Evolutionary conservation across 2,888 invertebrate species (phyloP).

Genomic region (Phortica okadai): DNA sequence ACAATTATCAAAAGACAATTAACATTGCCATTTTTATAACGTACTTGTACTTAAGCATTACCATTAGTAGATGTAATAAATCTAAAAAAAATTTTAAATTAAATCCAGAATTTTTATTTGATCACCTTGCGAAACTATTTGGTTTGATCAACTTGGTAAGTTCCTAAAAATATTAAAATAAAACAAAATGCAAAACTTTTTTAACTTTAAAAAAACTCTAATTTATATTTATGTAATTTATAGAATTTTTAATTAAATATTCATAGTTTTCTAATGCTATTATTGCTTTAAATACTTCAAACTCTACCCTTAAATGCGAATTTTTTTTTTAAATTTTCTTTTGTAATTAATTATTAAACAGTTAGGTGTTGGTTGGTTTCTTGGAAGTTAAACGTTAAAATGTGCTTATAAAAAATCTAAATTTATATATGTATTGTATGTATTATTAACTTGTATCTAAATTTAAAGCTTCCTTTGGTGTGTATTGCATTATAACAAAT

Average conservation of each 20-base stretch:
- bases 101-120: no score
- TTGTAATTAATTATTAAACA: background rate
- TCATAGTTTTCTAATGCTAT: background rate
- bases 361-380: background rate
- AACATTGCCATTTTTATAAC: constrained; percentile 37
- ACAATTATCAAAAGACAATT: constrained; percentile 45
- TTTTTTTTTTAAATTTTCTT: background rate
- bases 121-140: no score
- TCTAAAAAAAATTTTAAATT: background rate
- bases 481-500: background rate
- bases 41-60: background rate
- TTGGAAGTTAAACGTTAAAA: constrained; percentile 8
- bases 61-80: background rate
- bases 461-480: background rate
- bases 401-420: background rate
- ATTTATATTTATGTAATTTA: background rate
- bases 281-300: constrained; percentile 15
- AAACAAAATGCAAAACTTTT: no score
- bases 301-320: background rate
- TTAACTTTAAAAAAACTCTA: no score
- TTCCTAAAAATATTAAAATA: no score
- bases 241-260: background rate
- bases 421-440: background rate
- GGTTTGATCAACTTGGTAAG: no score
- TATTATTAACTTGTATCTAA: background rate